phyloP scores from a whole-genome alignment of 2,113 vertebrate species.

The Dicrurus megarhynchus region DNA sequence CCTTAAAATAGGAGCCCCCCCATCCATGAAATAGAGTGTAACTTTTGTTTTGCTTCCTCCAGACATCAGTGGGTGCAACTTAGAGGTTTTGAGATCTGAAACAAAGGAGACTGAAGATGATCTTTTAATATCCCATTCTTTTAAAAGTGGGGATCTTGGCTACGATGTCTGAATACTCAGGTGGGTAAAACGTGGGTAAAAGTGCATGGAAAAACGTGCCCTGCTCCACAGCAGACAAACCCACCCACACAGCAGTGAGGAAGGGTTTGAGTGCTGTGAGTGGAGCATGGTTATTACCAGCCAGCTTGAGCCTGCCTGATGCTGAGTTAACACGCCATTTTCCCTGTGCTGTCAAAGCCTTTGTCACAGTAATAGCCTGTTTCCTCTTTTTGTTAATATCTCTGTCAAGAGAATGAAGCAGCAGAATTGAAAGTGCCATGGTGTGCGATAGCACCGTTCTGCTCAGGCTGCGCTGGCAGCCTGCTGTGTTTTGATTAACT shows the following conservation, averaged over 20 bases:
- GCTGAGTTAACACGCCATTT: conserved; percentile 22
- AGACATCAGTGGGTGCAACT: background rate
- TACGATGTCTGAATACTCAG: background rate
- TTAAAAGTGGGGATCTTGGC: background rate
- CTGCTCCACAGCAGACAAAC: background rate
- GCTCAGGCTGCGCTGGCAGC: background rate
- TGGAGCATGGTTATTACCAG: background rate
- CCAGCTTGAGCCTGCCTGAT: background rate
- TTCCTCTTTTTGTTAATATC: conserved; percentile 65
- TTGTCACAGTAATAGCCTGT: conserved; percentile 37
- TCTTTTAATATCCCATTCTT: background rate
- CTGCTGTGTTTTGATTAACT: conserved; percentile 51
- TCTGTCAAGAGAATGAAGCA: conserved; percentile 49
- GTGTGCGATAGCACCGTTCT: conserved; percentile 13
- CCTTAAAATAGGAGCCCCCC: background rate
- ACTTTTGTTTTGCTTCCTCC: background rate
- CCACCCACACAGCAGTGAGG: background rate
- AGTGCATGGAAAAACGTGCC: rapidly evolving
- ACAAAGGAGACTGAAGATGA: background rate
- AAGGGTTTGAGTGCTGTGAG: background rate
- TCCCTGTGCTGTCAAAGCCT: conserved; percentile 49
- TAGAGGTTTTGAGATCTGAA: background rate
- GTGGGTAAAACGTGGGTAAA: background rate
- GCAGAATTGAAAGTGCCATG: conserved; percentile 43
- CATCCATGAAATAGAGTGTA: background rate